Percentiles rank a stretch among this genome's conserved stretches.
Evolutionary conservation across 2,888 invertebrate genomes (phyloP).

Genomic region (Leptarthrus brevirostris): DNA sequence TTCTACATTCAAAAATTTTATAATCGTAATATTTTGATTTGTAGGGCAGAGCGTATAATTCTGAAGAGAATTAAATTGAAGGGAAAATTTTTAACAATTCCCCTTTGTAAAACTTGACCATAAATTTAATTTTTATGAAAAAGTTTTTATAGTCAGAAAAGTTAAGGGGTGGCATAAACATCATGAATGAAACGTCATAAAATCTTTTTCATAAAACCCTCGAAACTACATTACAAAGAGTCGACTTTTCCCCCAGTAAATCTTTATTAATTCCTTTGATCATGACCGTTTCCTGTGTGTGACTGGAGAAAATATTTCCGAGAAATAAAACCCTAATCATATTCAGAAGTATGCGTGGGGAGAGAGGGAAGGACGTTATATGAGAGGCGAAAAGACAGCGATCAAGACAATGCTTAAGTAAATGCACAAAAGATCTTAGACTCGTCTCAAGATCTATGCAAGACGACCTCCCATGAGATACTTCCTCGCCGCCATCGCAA

Average conservation of each 20-base stretch:
- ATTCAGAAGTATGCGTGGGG: neutral
- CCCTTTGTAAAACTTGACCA: too few species aligned
- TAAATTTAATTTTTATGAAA: too few species aligned
- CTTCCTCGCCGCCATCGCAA: neutral
- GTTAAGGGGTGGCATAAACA: neutral
- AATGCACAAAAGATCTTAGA: slow-evolving; percentile 26
- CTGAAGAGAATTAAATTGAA: too few species aligned
- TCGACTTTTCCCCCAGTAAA: neutral
- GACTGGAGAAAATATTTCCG: slow-evolving; percentile 25
- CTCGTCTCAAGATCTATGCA: slow-evolving; percentile 23
- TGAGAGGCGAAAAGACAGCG: slow-evolving; percentile 8
- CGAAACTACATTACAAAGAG: neutral
- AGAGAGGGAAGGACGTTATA: neutral
- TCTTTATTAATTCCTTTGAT: slow-evolving; percentile 40
- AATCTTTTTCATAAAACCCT: neutral
- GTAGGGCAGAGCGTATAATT: too few species aligned
- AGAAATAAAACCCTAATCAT: slow-evolving; percentile 41
- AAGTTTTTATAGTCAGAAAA: too few species aligned
- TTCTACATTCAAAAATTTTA: too few species aligned
- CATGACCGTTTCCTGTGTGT: slow-evolving; percentile 32
- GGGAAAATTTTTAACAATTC: too few species aligned
- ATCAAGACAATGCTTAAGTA: slow-evolving; percentile 34
- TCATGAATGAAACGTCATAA: slow-evolving; percentile 12
- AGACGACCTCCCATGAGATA: slow-evolving; percentile 32
- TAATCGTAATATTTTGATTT: too few species aligned